A percentile compares a stretch with the other conserved stretches of the same genome.
Conservation (phyloP, 2,113 vertebrate genomes). For the Hippocampus barbouri region DNA sequence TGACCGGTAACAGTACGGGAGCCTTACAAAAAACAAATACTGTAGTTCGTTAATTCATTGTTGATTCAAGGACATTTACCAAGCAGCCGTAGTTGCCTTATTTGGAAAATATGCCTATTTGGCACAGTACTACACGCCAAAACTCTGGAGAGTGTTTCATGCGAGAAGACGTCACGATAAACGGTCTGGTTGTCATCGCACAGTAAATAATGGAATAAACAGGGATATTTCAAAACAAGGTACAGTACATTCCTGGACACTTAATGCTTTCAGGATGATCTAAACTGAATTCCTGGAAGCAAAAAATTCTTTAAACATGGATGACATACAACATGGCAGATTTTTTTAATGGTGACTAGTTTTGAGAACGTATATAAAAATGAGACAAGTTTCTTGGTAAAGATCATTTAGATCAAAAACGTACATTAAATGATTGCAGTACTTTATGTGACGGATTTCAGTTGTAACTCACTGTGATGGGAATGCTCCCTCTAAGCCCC, state of each 20-base stretch:
- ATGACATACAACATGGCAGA: not conserved
- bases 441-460: not conserved
- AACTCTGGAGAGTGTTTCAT: conserved; percentile 32
- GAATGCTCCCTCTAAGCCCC: conserved; percentile 13
- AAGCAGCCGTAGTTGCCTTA: not conserved
- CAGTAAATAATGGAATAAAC: not conserved
- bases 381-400: not conserved
- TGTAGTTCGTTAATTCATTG: not conserved
- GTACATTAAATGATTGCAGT: not conserved
- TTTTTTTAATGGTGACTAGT: not conserved
- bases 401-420: not conserved
- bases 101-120: conserved; percentile 2
- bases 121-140: conserved; percentile 7
- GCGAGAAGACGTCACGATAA: conserved; percentile 14
- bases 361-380: not conserved
- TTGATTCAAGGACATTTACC: not conserved
- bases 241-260: conserved; percentile 56
- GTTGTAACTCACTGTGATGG: not conserved
- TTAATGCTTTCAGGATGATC: conserved; percentile 44
- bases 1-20: not conserved
- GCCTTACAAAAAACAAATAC: not conserved
- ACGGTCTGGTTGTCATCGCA: conserved; percentile 37
- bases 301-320: conserved; percentile 3
- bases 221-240: conserved; percentile 27
- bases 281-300: conserved; percentile 31